A percentile compares a stretch with the other conserved stretches of the same genome.
These are phyloP conservation scores for Trogon melanurus DNA, from an alignment of 2,113 vertebrate species.

Conservation along the genomic window DNA sequence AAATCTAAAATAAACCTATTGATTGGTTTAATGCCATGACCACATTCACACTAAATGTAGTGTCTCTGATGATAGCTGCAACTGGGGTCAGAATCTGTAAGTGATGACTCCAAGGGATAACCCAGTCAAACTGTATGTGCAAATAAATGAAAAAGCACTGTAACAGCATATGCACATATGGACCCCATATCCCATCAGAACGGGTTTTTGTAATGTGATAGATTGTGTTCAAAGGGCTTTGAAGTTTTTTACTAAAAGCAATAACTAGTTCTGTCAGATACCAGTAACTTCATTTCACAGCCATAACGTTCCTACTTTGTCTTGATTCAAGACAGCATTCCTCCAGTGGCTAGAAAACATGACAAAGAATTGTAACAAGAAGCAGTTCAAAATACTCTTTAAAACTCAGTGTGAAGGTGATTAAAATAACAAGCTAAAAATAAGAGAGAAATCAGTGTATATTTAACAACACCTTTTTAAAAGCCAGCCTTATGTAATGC, in stretches of 20 bases:
- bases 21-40: neutral
- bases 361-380: constrained; percentile 1
- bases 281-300: constrained; percentile 42
- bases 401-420: neutral
- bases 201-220: neutral
- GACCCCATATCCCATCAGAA: neutral
- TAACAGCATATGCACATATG: neutral
- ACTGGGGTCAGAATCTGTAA: neutral
- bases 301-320: constrained; percentile 40
- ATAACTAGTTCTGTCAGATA: constrained; percentile 23
- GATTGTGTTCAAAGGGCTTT: constrained; percentile 5
- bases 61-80: neutral
- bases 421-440: constrained; percentile 7
- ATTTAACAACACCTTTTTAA: neutral
- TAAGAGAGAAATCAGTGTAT: neutral
- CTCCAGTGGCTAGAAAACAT: constrained; percentile 30
- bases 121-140: neutral
- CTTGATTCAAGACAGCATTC: constrained; percentile 47
- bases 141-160: constrained; percentile 17
- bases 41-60: neutral
- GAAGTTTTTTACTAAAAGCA: constrained; percentile 19
- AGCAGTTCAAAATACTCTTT: constrained; percentile 5
- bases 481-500: neutral
- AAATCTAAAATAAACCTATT: neutral
- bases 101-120: neutral